Base-by-base conservation (phyloP, 2,888 invertebrate species). In the Mesorhabditis spiculigera region DNA sequence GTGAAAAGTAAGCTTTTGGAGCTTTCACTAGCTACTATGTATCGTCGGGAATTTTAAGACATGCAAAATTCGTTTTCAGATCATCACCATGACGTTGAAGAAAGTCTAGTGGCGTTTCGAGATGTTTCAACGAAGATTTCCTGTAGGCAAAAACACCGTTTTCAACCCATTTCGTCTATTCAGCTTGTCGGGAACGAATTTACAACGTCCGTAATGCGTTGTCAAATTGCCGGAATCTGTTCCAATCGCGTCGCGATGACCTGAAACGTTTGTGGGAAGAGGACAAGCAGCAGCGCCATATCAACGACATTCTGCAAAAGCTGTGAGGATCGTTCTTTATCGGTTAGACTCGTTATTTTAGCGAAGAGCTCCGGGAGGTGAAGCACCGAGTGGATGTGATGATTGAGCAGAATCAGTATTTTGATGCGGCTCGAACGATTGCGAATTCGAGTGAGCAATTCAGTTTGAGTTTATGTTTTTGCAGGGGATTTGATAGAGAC, bases 401-500 rank as follows among this genome's bases (percentile, higher is more conserved):
- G 3, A 71, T 75, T 41, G 63, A 68, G 5, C 71, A 72, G 28
- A 71, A 73, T 5, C 67, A 68, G 13, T 73, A 67, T 63, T 72
- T 72, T 45, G 71, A 70, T 45, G 75, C 75, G 5, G 75, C 75
- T 8, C 68, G 70, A 43, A 70, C 68, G 3, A 72, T 75, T 6
- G 72, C 73, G 10, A 70, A 75, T 41, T 71, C 70, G 2, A 68
- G 75, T 68, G 41, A 67, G 72, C 58, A 13, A 13, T 68, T 43
- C 65, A 44, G 45, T 65, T 2, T 8, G 45, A 50, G n/a, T 50
- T n/a, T 50, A 50, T 10, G 8, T 13, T 50, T 50, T n/a, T 50
- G 8, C n/a, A 77, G 82, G 79, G 66, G 74, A 73, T 62, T 62
- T 78, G 4, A 72, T 83, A 28, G 78, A 80, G 67, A 82, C 82